Base-by-base conservation (phyloP, 2,113 vertebrate genomes). In the Lepidothrix coronata region DNA sequence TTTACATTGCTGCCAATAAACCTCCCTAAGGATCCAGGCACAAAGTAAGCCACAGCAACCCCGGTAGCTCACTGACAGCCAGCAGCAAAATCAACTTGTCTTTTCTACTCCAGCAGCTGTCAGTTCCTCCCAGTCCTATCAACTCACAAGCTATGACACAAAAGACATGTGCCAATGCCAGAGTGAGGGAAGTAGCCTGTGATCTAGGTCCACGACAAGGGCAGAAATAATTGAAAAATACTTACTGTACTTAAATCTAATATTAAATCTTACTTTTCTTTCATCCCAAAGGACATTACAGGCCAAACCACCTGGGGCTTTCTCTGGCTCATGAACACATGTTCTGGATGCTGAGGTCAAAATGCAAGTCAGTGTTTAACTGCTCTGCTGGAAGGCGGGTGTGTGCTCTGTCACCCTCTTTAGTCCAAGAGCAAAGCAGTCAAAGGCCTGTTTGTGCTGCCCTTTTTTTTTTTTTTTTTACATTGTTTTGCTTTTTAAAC, bases 391-490 rank as follows among this genome's bases (percentile, higher is more conserved):
- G 14, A 74, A 90, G 43, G 18, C 48, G 87, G 23, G 27, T 55
- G 46, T 25, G 61, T 6, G 15, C n/a, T 78, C 71, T 67, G 54
- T 17, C 62, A 63, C 17, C 20, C 25, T 62, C 31, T 62, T 66
- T 22, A 72, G 43, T 27, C 43, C 68, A 63, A 58, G 4, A 41
- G n/a, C 10, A 66, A 67, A 67, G 43, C 28, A 68, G 67, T 19
- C 28, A 49, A 57, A 57, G 18, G 39, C 22, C 51, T 70, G 67
- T 27, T 37, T 35, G 22, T 12, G 22, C 22, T 27, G 52, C 6
- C 0, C 11, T 33, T 51, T n/a, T 13, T 44, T 49, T 30, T 12
- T n/a, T 4, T 2, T 8, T 8, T 8, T 9, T 20, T 28, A 4
- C 9, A 30, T 9, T 35, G 21, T 49, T 91, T 92, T 88, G 19